A percentile compares a stretch with the other conserved stretches of the same genome.
Evolutionary conservation across 2,888 invertebrate species (phyloP).

Genomic region (Drosophila borealis): DNA sequence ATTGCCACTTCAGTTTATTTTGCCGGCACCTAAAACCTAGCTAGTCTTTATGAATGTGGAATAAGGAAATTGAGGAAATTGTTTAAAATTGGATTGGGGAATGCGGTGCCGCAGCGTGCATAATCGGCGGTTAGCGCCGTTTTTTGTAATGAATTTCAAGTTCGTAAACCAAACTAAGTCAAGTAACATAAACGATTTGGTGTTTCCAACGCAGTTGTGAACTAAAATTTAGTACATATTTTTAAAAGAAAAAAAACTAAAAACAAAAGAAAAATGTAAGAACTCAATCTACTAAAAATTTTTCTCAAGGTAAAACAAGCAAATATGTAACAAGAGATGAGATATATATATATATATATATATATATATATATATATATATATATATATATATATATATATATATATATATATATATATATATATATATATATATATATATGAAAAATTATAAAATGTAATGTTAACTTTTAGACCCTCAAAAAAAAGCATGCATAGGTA

Average conservation of each 20-base stretch:
- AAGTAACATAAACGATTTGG: constrained; percentile 74
- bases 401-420: constrained; percentile 53
- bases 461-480: constrained; percentile 73
- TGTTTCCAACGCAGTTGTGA: constrained; percentile 81
- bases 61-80: constrained; percentile 19
- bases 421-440: constrained; percentile 43
- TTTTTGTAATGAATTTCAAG: constrained; percentile 61
- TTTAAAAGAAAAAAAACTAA: constrained; percentile 61
- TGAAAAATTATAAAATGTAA: constrained; percentile 66
- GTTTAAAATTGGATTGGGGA: constrained; percentile 33
- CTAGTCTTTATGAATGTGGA: constrained; percentile 61
- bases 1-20: constrained; percentile 22
- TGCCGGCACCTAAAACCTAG: constrained; percentile 37
- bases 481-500: constrained; percentile 5
- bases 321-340: constrained; percentile 58
- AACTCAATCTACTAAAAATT: constrained; percentile 62
- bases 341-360: constrained; percentile 43
- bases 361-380: constrained; percentile 31
- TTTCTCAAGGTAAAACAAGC: constrained; percentile 70
- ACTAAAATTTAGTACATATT: constrained; percentile 80
- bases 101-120: constrained; percentile 49
- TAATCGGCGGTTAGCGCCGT: constrained; percentile 43
- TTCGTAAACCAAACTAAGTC: constrained; percentile 76
- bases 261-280: constrained; percentile 33
- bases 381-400: constrained; percentile 32